Base-by-base conservation (phyloP, 2,797 vertebrate species). In the Hapalemur alaotrensis region DNA sequence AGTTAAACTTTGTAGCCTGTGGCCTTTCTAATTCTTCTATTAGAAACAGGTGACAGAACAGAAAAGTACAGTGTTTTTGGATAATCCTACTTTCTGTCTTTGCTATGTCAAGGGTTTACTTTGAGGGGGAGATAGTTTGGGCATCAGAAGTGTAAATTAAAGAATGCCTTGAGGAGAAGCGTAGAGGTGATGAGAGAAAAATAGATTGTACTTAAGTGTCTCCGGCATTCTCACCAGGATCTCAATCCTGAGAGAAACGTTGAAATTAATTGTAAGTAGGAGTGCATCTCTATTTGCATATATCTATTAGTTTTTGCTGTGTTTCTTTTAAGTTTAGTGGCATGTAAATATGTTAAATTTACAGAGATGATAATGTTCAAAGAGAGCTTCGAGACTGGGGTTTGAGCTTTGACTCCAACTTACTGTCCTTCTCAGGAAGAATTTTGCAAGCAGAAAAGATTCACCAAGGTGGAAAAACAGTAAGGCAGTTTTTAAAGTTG, bases 301-400 rank as follows among this genome's bases (percentile, higher is more conserved):
- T 18, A 46, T 20, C 4, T 20, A 4, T 95, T 38, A 13, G 22
- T 63, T 48, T 10, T 30, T 23, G 14, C n/a, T 61, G 11, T 41
- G 4, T n/a, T n/a, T 32, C 41, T 46, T 35, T 32, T 35, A 3
- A 9, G 12, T 10, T 73, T 23, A 72, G 22, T 13, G 28, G 32
- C 7, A 4, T 23, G 4, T 28, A 3, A 20, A 79, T 69, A 13
- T 54, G 63, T 89, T 98, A 25, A 67, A 91, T 97, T 96, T 96
- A 93, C 96, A 99, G 99, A 96, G 99, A 99, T 59, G 65, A 98
- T 25, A 99, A 98, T 0, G 99, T 99, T 17, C 99, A 99, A 98
- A 98, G 98, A 48, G 99, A 99, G 76, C 98, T 99, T 79, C 98
- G 97, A 10, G 99, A 99, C 95, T 99, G 99, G 99, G 99, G 99